Evolutionary conservation across 2,888 invertebrate species (phyloP).

Genomic region (Cephus spinipes): DNA sequence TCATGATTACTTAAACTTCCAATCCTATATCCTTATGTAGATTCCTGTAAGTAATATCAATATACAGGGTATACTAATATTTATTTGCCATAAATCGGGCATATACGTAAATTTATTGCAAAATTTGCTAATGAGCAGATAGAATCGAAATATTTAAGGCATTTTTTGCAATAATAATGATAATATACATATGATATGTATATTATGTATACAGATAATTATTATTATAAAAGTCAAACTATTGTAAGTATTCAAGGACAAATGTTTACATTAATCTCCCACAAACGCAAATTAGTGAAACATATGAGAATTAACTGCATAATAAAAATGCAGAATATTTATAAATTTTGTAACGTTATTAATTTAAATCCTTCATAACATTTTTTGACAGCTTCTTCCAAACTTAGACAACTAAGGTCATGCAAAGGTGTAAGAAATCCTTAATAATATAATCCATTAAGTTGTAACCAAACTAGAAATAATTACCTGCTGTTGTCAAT

Average conservation of each 20-base stretch:
- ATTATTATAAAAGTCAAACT: not conserved
- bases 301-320: not conserved
- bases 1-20: not conserved
- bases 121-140: not conserved
- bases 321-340: not conserved
- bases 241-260: not conserved
- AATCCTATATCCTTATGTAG: not conserved
- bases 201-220: not conserved
- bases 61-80: not conserved
- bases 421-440: not conserved
- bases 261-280: not conserved
- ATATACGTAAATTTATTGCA: not conserved
- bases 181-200: not conserved
- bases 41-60: not conserved
- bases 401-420: not conserved
- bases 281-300: not conserved
- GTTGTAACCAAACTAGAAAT: not conserved
- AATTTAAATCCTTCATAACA: not conserved
- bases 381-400: not conserved
- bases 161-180: not conserved
- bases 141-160: not conserved
- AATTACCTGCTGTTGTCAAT: not conserved
- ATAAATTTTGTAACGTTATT: not conserved
- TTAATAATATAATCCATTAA: not conserved
- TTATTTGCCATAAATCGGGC: not conserved